A percentile compares a stretch with the other conserved stretches of the same genome.
These are phyloP conservation scores for Drosophila phalerata DNA, from an alignment of 2,888 invertebrate species.

Conservation along the genomic window DNA sequence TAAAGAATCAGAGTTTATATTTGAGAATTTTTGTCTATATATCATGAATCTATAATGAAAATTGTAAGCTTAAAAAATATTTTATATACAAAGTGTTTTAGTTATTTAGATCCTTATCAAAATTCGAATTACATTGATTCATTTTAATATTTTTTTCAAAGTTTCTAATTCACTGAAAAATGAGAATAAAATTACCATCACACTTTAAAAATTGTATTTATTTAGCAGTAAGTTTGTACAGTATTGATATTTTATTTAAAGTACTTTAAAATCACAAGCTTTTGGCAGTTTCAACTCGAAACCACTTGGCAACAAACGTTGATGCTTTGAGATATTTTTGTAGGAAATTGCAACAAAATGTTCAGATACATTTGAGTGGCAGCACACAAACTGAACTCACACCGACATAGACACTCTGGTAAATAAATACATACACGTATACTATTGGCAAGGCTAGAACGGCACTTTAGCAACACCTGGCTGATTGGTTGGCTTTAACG, in stretches of 20 bases:
- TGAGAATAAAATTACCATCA: no score
- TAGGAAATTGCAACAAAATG: constrained; percentile 49
- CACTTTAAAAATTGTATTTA: no score
- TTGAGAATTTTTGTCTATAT: no score
- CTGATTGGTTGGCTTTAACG: constrained; percentile 50
- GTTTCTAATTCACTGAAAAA: no score
- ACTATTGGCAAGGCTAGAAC: constrained; percentile 41
- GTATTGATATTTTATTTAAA: not conserved
- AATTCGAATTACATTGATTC: no score
- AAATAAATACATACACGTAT: not conserved
- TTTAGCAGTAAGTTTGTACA: no score
- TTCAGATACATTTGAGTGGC: constrained; percentile 68
- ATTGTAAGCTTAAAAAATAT: no score
- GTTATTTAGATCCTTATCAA: no score
- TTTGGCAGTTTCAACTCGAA: not conserved
- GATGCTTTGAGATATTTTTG: constrained; percentile 25
- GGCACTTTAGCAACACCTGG: constrained; percentile 72
- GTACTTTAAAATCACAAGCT: not conserved
- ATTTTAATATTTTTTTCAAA: no score
- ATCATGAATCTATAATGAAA: no score
- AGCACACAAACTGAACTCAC: constrained; percentile 41
- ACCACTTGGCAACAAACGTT: constrained; percentile 38
- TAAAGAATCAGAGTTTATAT: no score
- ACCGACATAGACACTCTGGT: not conserved
- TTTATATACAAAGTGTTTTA: no score